phyloP scores from a whole-genome alignment of 2,113 vertebrate species.

The Arothron firmamentum region DNA sequence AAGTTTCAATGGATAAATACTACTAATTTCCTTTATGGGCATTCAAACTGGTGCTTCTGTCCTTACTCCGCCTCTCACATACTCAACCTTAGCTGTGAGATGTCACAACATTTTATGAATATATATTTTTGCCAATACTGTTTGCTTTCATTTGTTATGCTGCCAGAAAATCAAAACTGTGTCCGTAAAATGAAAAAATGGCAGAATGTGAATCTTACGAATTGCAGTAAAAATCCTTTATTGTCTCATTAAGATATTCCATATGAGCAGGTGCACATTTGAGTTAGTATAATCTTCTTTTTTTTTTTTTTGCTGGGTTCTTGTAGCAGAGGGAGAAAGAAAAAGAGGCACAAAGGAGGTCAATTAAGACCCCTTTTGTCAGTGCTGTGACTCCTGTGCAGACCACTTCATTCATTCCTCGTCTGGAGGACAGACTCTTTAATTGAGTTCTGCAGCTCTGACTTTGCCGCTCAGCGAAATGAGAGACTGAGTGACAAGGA shows the following conservation, averaged over 20 bases:
- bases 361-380: constrained; percentile 55
- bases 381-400: constrained; percentile 15
- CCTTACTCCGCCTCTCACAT: no score
- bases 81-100: no score
- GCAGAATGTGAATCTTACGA: no score
- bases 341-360: constrained; percentile 20
- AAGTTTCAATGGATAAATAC: no score
- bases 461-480: constrained; percentile 16
- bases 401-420: constrained; percentile 21
- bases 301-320: constrained; percentile 28
- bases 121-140: no score
- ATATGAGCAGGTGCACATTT: constrained; percentile 25
- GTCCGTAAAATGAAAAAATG: no score
- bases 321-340: constrained; percentile 24
- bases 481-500: not conserved
- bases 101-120: no score
- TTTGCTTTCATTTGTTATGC: no score
- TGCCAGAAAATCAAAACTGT: no score
- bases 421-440: constrained; percentile 20
- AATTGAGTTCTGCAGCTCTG: constrained; percentile 41
- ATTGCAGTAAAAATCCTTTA: no score
- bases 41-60: no score
- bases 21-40: no score
- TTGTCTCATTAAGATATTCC: not conserved
- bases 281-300: constrained; percentile 30